Base-by-base conservation (phyloP, 2,888 invertebrate genomes). In the Melikaiella ostensackeni region DNA sequence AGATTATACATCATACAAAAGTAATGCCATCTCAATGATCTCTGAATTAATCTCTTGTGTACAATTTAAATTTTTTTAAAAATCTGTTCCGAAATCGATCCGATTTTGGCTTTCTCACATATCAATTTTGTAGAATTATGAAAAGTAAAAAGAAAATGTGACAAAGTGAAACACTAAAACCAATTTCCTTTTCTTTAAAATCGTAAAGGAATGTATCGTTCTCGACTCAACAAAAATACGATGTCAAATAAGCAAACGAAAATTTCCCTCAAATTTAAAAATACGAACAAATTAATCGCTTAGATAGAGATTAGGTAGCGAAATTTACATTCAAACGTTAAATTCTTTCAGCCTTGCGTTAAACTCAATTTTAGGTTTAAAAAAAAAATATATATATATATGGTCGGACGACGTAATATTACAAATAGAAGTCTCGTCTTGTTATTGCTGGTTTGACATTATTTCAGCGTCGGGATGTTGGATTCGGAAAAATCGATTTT, bases 181-280 rank as follows among this genome's bases (percentile, higher is more conserved):
- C 27, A 70, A 70, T 50, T 70, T 70, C 0, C 2, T 24, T 1
- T 38, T 24, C 13, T 24, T 42, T 9, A 4, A 27, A 66, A 19
- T 11, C 16, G 46, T 27, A 30, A 70, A 70, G 70, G 70, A 70
- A 70, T 70, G 70, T 70, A 27, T 42, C 66, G 38, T 66, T 66
- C 9, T 66, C 24, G 24, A 19, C 24, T 64, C 11, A 57, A 57
- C 57, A 57, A 21, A 57, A 21, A 57, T 21, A 57, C 24, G 57
- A 57, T 57, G 57, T 24, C 9, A 13, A 57, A 24, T 13, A 4
- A 24, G 55, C 8, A 9, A 57, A 24, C 24, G n/a, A 24, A 24
- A 57, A 57, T 24, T 24, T 57, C 4, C n/a, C 13, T 57, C 13
- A 21, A 57, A 24, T 57, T 24, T 35, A 64, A 64, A 66, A 55